Base-by-base conservation (phyloP, 2,888 invertebrate species). In the Philhelius pedissequus region DNA sequence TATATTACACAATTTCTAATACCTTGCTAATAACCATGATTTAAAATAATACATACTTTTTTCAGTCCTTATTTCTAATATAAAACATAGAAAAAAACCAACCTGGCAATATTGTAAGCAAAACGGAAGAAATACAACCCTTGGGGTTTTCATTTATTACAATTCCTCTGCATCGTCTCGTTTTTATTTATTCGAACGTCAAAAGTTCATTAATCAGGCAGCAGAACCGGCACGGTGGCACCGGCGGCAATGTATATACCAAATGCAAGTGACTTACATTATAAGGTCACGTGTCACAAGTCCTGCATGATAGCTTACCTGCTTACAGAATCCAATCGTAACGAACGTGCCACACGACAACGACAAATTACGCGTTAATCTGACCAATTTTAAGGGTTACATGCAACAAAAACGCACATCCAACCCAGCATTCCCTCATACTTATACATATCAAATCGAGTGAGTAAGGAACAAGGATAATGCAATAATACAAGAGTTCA, bases 301-400 rank as follows among this genome's bases (percentile, higher is more conserved):
- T 60, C 52, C 22, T 52, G 45, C 32, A 40, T 54, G 43, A 27
- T 66, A 30, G 5, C 3, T 4, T 32, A 69, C 66, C 68, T 60
- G 70, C 30, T 79, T 35, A 60, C 62, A 73, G 60, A 77, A 77
- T 77, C 69, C 56, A 58, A 43, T 69, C 18, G 69, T 38, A 27
- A 20, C 62, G 48, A 62, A 78, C 82, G 69, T 71, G 79, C 79
- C 74, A 45, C 74, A 79, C 64, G 71, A 75, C 83, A 66, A 43
- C 66, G 75, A 54, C 75, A 79, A 75, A 79, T 75, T 79, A 75
- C 54, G 75, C 83, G 83, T 84, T 84, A 84, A 84, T 84, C 83
- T 75, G 74, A 75, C 75, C 83, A 84, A 79, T 84, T 84, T 79
- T 50, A 84, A 52, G 79, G 83, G 79, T 84, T 56, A 48, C 60